These are phyloP conservation scores for Phoeniculus purpureus DNA, from an alignment of 2,797 vertebrate genomes.

Conservation along the genomic window DNA sequence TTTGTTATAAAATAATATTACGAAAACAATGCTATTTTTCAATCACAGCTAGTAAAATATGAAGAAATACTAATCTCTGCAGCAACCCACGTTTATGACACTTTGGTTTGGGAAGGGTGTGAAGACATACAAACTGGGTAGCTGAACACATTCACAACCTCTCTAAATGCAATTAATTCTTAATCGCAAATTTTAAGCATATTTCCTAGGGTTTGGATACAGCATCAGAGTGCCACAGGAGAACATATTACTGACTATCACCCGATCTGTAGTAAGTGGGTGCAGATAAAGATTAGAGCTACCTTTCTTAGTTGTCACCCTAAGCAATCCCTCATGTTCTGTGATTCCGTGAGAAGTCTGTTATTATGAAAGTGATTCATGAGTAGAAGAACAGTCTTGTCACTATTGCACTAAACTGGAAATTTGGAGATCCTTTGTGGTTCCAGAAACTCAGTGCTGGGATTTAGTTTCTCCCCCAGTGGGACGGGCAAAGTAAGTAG, in stretches of 20 bases:
- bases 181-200: background rate
- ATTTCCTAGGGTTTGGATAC: background rate
- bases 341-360: background rate
- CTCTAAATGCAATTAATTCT: background rate
- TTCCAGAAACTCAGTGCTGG: background rate
- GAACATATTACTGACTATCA: background rate
- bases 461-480: background rate
- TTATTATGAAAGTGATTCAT: background rate
- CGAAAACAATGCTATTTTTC: background rate
- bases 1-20: conserved; percentile 11
- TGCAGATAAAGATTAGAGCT: background rate
- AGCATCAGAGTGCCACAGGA: background rate
- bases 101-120: background rate
- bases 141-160: background rate
- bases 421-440: background rate
- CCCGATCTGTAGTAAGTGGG: background rate
- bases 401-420: background rate
- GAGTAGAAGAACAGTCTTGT: background rate
- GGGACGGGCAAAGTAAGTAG: background rate
- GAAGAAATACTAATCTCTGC: conserved; percentile 4
- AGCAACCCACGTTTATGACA: conserved; percentile 3
- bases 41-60: background rate
- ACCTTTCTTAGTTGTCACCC: background rate
- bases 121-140: background rate
- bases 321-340: background rate